Percentiles rank a stretch among this genome's conserved stretches.
Conservation (phyloP, 1,140 invertebrate species). For the Varroa destructor region DNA sequence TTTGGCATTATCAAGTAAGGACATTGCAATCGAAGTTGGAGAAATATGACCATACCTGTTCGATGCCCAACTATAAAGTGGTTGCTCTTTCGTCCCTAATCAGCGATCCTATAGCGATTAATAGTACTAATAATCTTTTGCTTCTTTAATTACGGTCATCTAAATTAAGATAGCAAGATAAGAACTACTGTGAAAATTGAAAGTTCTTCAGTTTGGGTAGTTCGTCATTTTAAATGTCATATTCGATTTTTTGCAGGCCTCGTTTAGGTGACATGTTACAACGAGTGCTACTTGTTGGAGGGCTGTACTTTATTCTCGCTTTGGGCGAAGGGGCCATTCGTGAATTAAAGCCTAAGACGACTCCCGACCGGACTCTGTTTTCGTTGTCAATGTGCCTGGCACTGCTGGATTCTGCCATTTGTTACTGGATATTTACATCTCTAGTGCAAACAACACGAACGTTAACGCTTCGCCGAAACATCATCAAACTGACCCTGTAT, state of each 20-base stretch:
- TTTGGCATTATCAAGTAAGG: slow-evolving; percentile 86
- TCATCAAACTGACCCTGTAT: slow-evolving; percentile 77
- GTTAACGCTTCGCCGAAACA: slow-evolving; percentile 62
- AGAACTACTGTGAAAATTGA: neutral
- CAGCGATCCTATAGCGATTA: neutral
- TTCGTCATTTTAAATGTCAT: neutral
- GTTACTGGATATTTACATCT: slow-evolving; percentile 58
- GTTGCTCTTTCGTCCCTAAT: neutral
- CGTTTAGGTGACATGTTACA: slow-evolving; percentile 69
- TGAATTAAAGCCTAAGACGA: slow-evolving; percentile 52
- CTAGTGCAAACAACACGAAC: slow-evolving; percentile 75
- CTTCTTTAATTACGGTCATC: slow-evolving; percentile 32
- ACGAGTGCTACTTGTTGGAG: slow-evolving; percentile 64
- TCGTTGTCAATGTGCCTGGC: slow-evolving; percentile 56
- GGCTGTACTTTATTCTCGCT: slow-evolving; percentile 66
- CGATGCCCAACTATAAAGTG: slow-evolving; percentile 32
- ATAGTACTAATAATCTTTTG: neutral
- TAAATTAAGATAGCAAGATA: neutral
- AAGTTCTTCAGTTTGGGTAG: neutral
- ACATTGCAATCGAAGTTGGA: too few relatives aligned
- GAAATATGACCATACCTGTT: too few relatives aligned
- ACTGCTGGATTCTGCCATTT: slow-evolving; percentile 53
- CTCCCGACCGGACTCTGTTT: slow-evolving; percentile 28
- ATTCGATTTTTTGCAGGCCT: slow-evolving; percentile 48
- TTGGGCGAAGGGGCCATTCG: slow-evolving; percentile 65